Evolutionary conservation across 2,888 invertebrate genomes (phyloP), one percentile per base, ranked within the genome.

Genomic region (Heliconius cydno): DNA sequence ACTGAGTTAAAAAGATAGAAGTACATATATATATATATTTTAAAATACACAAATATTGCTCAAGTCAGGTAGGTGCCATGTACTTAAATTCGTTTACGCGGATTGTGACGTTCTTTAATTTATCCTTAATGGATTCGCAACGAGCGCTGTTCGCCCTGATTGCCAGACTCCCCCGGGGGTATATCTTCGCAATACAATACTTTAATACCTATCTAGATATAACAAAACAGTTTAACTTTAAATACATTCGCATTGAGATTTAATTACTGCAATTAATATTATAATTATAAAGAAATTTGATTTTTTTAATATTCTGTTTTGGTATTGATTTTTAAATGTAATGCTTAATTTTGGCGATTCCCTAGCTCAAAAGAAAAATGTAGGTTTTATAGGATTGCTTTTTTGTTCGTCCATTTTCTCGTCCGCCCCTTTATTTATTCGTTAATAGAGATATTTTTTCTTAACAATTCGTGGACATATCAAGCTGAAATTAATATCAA

Each of bases 91-190:
- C 90, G 89, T 90, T 90, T 91, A 89, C 88, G 85, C 84, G 86
- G 86, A 88, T 86, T 87, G 88, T 89, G 92, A 92, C 90, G 87
- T 87, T 85, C 88, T 90, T 93, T 93, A 92, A 94, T 94, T 92
- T 92, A 92, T 89, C 91, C 90, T 88, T 93, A 94, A 94, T 93
- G 92, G 91, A 86, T 91, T 92, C 89, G 87, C 87, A 92, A 92
- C 90, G 91, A 91, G 90, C 89, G 88, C 89, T 87, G 89, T 87
- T 88, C 86, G 87, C 89, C 87, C 89, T 91, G 93, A 93, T 93
- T 93, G 91, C 92, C 89, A 93, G 92, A 93, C 92, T 90, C 93
- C 90, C 92, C 13, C 63, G 91, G 86, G 92, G 83, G 85, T 83
- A 84, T 81, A 83, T 84, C 83, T 81, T 85, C 85, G 83, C 84